Conservation (phyloP, 2,113 vertebrate genomes). For the Thalassarche chlororhynchos region DNA sequence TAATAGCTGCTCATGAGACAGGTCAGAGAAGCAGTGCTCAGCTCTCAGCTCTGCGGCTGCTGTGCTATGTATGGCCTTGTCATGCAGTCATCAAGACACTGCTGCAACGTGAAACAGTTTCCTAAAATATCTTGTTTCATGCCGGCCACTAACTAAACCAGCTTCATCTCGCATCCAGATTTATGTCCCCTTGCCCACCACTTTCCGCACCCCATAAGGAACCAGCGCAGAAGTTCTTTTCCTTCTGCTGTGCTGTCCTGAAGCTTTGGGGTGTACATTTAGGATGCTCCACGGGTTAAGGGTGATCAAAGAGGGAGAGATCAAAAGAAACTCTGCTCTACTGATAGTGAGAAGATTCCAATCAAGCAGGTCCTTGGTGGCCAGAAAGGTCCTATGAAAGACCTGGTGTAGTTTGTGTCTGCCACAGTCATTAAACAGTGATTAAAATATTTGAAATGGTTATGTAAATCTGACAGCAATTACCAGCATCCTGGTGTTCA, state of each 20-base stretch:
- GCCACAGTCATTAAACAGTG: not conserved
- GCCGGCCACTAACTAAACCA: not conserved
- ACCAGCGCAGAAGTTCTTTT: not conserved
- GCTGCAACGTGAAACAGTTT: not conserved
- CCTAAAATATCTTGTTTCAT: not conserved
- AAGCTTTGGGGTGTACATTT: not conserved
- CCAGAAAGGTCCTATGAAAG: not conserved
- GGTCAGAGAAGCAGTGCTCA: not conserved
- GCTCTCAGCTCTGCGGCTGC: not conserved
- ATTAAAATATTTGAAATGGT: not conserved
- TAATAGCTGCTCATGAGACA: not conserved
- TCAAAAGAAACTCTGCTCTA: not conserved
- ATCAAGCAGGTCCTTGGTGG: not conserved
- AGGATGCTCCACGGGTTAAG: fast-evolving
- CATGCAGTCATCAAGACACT: not conserved
- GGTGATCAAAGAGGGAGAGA: not conserved
- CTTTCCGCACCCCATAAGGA: not conserved
- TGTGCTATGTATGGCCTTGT: not conserved
- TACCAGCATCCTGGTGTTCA: not conserved
- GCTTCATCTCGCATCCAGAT: not conserved
- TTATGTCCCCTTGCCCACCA: not conserved
- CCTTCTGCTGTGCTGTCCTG: not conserved
- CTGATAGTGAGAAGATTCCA: not conserved
- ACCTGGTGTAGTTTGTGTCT: not conserved
- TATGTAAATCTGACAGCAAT: not conserved